phyloP scores from a whole-genome alignment of 2,888 invertebrate species.

The Timandra comae region DNA sequence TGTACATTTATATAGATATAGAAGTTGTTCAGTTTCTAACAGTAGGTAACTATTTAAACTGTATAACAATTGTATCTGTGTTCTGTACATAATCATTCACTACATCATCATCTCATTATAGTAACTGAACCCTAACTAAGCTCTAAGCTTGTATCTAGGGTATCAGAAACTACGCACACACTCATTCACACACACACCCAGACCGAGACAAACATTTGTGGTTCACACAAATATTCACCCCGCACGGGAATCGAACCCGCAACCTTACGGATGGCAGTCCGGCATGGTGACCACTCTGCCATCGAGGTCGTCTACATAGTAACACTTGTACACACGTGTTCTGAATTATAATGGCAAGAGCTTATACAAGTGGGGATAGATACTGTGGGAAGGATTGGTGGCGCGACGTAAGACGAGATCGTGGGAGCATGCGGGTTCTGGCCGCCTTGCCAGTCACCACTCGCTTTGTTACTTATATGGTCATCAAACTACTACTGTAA shows the following conservation, averaged over 20 bases:
- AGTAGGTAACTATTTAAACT: slow-evolving; percentile 4
- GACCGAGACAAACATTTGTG: too few species aligned
- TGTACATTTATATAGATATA: too few species aligned
- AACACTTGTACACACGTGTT: slow-evolving; percentile 48
- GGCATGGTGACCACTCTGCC: too few species aligned
- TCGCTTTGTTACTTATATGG: slow-evolving; percentile 9
- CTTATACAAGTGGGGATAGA: slow-evolving; percentile 33
- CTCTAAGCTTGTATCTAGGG: too few species aligned
- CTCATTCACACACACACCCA: too few species aligned
- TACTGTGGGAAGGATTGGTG: slow-evolving; percentile 31
- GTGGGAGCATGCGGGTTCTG: slow-evolving; percentile 61
- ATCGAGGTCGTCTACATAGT: slow-evolving; percentile 8
- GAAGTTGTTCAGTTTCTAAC: not conserved
- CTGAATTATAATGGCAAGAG: slow-evolving; percentile 42
- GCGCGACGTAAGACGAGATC: slow-evolving; percentile 46
- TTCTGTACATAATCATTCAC: too few species aligned
- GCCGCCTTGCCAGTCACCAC: slow-evolving; percentile 15
- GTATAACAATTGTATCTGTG: slow-evolving; percentile 15
- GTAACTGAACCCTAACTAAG: too few species aligned
- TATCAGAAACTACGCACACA: too few species aligned
- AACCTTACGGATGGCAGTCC: too few species aligned
- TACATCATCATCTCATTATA: too few species aligned
- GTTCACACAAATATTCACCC: too few species aligned
- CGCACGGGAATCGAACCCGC: too few species aligned
- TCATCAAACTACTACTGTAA: slow-evolving; percentile 6